phyloP scores from a whole-genome alignment of 2,113 vertebrate genomes.

The Tor tambroides region DNA sequence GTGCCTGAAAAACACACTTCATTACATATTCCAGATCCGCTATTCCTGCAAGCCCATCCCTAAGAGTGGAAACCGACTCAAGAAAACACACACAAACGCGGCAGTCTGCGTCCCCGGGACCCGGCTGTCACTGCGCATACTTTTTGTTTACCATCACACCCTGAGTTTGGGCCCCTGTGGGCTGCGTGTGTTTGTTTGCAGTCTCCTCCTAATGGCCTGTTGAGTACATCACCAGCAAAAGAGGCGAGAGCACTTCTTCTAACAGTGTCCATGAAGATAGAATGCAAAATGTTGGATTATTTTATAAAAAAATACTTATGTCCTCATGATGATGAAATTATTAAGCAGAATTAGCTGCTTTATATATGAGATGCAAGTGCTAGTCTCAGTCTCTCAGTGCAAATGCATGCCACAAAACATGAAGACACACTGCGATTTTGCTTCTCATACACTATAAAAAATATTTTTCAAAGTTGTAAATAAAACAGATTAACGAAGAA shows the following conservation, averaged over 20 bases:
- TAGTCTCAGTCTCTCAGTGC: too few relatives aligned
- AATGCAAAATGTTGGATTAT: background rate
- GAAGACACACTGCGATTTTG: too few relatives aligned
- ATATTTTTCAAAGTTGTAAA: background rate
- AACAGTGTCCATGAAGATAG: background rate
- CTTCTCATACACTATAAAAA: background rate
- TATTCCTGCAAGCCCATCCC: background rate
- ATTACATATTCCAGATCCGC: background rate
- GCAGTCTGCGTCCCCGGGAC: slow-evolving; percentile 10
- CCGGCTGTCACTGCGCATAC: slow-evolving; percentile 40
- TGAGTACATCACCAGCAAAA: background rate
- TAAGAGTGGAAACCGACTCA: slow-evolving; percentile 23
- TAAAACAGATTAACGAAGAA: background rate
- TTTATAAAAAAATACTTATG: background rate
- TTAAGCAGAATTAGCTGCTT: too few relatives aligned
- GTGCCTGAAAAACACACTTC: background rate
- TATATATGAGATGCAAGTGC: too few relatives aligned
- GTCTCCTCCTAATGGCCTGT: slow-evolving; percentile 25
- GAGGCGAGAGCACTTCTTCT: too few relatives aligned
- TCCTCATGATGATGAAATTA: background rate
- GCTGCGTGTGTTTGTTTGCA: slow-evolving; percentile 31
- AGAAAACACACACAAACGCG: background rate
- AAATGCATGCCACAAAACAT: too few relatives aligned
- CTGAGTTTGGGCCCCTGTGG: background rate
- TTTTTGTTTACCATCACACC: slow-evolving; percentile 45